Evolutionary conservation across 2,888 invertebrate species (phyloP).

Genomic region (Sycophila texana): DNA sequence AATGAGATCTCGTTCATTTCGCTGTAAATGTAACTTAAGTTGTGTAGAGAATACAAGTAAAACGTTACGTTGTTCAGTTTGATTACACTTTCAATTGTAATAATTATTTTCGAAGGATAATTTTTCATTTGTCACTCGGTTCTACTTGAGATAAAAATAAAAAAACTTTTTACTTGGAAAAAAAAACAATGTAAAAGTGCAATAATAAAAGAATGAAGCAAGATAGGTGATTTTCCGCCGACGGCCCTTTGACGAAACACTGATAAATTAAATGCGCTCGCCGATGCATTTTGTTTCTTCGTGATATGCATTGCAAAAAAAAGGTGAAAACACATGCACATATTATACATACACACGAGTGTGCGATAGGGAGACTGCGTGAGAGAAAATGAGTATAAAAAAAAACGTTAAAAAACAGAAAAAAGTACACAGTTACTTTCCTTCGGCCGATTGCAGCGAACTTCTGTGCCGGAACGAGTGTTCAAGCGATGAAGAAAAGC

Average conservation of each 20-base stretch:
- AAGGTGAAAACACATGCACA: constrained; percentile 29
- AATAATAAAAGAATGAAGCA: constrained; percentile 6
- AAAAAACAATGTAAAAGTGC: constrained; percentile 13
- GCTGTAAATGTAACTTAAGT: not conserved
- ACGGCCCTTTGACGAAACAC: constrained; percentile 43
- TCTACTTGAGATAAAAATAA: not conserved
- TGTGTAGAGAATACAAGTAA: not conserved
- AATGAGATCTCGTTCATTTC: constrained; percentile 1
- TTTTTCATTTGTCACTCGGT: not conserved
- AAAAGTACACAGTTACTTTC: constrained; percentile 4
- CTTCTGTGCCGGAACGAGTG: constrained; percentile 19
- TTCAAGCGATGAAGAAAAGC: constrained; percentile 25
- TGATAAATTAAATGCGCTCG: constrained; percentile 21
- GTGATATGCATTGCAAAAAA: constrained; percentile 39
- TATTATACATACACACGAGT: constrained; percentile 10
- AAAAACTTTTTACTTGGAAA: constrained; percentile 4
- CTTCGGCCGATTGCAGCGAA: constrained; percentile 39
- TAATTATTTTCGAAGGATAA: not conserved
- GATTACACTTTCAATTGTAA: not conserved
- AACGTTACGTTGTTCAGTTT: not conserved
- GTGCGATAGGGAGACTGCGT: not conserved
- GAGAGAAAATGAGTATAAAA: constrained; percentile 16
- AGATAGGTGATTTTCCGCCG: constrained; percentile 32
- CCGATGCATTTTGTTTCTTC: constrained; percentile 30
- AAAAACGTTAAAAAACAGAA: constrained; percentile 4